Base-by-base conservation (phyloP, 2,113 vertebrate species). In the Siniperca knerii region DNA sequence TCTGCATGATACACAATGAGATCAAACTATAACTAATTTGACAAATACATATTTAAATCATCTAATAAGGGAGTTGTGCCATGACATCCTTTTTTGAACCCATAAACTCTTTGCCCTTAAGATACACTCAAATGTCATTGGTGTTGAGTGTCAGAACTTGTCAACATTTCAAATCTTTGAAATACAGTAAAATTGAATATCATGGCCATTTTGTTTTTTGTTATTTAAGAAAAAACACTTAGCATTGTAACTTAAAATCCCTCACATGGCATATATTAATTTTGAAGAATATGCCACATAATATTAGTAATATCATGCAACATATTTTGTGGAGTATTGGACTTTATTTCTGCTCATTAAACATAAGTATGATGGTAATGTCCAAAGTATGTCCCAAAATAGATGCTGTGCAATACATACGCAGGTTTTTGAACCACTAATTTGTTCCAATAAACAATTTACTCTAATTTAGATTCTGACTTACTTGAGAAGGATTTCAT, bases 101-200 rank as follows among this genome's bases (percentile, higher is more conserved):
- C n/a, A 86, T 81, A 50, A 72, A 33, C 29, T 33, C 6, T 75
- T 81, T 78, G 10, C 29, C 65, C 35, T 77, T 77, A n/a, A 83
- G 61, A 83, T 79, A 29, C 57, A 80, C 37, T 70, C 54, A 90
- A 86, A 94, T 87, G 76, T 85, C 85, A 87, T 8, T 29, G 42
- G 83, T 88, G 72, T 89, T 74, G 29, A 73, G 77, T 88, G 12
- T 83, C 81, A 73, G 40, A 44, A 20, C 60, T 66, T 82, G 61
- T 50, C 48, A 13, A 69, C 23, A 81, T 82, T 87, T 90, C 13
- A 68, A 15, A 72, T 79, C 8, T 77, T 78, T 78, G 6, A 71
- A 90, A 79, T 68, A 6, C 9, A 75, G 15, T 75, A 69, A 76
- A 79, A 69, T 50, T 25, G 2, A 55, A 40, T 62, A 67, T 42